Percentiles rank a stretch among this genome's conserved stretches.
Conservation (phyloP, 2,888 invertebrate species). For the Branchinecta sandiegonensis region DNA sequence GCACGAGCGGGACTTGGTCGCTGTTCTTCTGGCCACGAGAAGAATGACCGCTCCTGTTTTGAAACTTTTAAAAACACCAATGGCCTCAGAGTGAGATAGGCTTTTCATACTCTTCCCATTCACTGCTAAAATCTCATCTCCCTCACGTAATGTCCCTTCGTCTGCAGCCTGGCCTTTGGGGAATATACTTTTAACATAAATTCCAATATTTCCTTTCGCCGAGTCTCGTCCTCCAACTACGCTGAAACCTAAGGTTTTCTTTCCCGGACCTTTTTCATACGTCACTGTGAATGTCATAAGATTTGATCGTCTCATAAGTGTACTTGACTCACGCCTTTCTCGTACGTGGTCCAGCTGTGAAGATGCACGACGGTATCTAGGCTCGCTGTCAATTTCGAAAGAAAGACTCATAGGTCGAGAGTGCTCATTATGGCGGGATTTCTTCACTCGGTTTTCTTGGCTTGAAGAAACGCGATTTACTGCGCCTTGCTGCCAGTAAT, state of each 20-base stretch:
- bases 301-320: slow-evolving; percentile 14
- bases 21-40: slow-evolving; percentile 19
- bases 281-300: slow-evolving; percentile 23
- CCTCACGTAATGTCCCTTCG: slow-evolving; percentile 65
- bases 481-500: too few species aligned
- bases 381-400: slow-evolving; percentile 18
- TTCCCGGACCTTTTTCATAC: slow-evolving; percentile 53
- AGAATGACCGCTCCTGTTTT: slow-evolving; percentile 8
- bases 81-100: slow-evolving; percentile 6
- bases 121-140: slow-evolving; percentile 37
- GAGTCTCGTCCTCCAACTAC: slow-evolving; percentile 79
- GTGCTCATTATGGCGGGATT: background rate
- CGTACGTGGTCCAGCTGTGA: background rate
- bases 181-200: slow-evolving; percentile 76
- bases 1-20: slow-evolving; percentile 35
- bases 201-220: slow-evolving; percentile 72
- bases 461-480: background rate
- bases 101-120: slow-evolving; percentile 1
- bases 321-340: background rate
- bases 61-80: background rate
- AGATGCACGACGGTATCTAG: slow-evolving; percentile 11
- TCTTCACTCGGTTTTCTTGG: background rate
- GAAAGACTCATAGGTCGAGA: slow-evolving; percentile 13
- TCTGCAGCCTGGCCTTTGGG: slow-evolving; percentile 72
- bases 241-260: slow-evolving; percentile 74